phyloP scores from a whole-genome alignment of 2,888 invertebrate species.

The Terebella lapidaria region DNA sequence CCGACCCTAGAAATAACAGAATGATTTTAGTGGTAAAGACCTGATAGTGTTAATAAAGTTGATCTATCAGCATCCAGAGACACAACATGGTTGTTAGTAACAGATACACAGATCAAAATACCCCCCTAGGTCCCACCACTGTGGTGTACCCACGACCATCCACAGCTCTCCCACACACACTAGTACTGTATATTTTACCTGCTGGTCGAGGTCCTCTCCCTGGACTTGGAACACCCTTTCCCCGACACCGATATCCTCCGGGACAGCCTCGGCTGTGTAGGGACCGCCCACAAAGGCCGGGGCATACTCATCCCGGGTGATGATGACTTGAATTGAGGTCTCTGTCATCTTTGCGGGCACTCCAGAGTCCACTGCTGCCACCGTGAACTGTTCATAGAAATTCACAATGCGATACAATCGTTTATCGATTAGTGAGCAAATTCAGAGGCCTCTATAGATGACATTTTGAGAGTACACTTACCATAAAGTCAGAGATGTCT shows the following conservation, averaged over 20 bases:
- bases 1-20: constrained; percentile 15
- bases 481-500: constrained; percentile 10
- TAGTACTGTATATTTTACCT: too few relatives aligned
- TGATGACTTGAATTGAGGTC: constrained; percentile 10
- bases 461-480: neutral
- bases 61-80: too few relatives aligned
- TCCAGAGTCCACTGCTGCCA: constrained; percentile 20
- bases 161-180: too few relatives aligned
- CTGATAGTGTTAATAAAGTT: too few relatives aligned
- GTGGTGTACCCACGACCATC: too few relatives aligned
- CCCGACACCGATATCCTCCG: constrained; percentile 20
- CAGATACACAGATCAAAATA: too few relatives aligned
- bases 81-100: too few relatives aligned
- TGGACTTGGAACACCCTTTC: constrained; percentile 18
- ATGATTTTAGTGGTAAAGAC: too few relatives aligned
- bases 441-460: too few relatives aligned
- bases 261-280: constrained; percentile 23
- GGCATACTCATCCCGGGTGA: constrained; percentile 26
- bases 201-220: constrained; percentile 19
- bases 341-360: constrained; percentile 17
- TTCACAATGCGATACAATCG: neutral
- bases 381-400: constrained; percentile 17
- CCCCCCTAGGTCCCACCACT: too few relatives aligned
- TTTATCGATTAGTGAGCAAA: too few relatives aligned
- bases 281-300: constrained; percentile 31